Percentiles rank a stretch among this genome's conserved stretches.
Conservation (phyloP, 64 coral and sea anemone species). For the Anthopleura sola region DNA sequence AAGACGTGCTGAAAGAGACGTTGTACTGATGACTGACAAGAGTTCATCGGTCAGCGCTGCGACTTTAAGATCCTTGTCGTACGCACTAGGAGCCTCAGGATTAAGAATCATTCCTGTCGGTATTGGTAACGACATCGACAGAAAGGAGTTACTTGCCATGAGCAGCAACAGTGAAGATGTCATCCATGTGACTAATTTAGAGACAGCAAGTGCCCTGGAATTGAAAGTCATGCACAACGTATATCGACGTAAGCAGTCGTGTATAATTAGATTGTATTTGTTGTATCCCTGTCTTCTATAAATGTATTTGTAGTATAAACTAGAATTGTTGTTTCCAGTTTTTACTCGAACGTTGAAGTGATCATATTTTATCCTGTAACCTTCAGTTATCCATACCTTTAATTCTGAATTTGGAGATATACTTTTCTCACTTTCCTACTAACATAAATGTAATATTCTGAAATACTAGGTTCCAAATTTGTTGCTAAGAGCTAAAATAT, state of each 20-base stretch:
- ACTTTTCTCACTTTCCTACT: too few species aligned
- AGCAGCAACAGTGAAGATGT: constrained; percentile 38
- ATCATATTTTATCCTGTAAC: too few species aligned
- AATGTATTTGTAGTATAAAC: background rate
- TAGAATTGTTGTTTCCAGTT: too few species aligned
- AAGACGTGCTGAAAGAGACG: constrained; percentile 4
- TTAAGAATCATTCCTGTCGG: constrained; percentile 32
- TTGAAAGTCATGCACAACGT: constrained; percentile 21
- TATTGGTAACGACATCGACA: constrained; percentile 11
- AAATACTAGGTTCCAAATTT: too few species aligned
- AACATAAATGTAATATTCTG: too few species aligned
- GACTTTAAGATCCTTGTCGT: constrained; percentile 2
- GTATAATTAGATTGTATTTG: background rate
- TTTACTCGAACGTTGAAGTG: too few species aligned
- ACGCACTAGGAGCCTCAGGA: background rate
- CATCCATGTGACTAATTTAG: constrained; percentile 1
- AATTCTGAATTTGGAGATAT: too few species aligned
- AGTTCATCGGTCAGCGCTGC: background rate
- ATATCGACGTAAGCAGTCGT: constrained; percentile 10
- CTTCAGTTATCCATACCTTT: too few species aligned
- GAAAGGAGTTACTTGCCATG: constrained; percentile 13
- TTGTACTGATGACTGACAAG: constrained; percentile 23
- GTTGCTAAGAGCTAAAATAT: too few species aligned
- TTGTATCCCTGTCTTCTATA: background rate
- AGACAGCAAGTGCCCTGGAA: background rate